Conservation (phyloP, 2,797 vertebrate species). For the Fistularia commersonii region DNA sequence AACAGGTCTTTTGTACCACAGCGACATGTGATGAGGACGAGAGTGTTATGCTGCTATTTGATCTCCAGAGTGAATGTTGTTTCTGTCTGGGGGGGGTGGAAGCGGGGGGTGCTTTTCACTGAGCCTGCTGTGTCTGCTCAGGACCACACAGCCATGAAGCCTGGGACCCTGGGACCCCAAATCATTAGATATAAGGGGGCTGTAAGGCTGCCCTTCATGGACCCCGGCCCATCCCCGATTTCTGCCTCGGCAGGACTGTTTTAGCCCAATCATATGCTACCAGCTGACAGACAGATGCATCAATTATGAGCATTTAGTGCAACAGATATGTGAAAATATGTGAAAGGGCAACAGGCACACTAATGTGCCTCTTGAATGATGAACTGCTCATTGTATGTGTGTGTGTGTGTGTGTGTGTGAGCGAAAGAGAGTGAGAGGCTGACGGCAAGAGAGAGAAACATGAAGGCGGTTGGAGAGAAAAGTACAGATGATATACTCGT, state of each 20-base stretch:
- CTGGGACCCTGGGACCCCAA: constrained; percentile 56
- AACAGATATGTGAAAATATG: constrained; percentile 75
- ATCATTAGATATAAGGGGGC: constrained; percentile 65
- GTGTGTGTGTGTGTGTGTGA: constrained; percentile 15
- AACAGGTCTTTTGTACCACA: constrained; percentile 58
- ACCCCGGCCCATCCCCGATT: constrained; percentile 8
- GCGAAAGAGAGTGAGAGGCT: neutral
- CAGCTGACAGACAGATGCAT: constrained; percentile 88
- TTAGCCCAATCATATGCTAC: constrained; percentile 82
- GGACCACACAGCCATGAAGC: constrained; percentile 65
- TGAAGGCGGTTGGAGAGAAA: neutral
- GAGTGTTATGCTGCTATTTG: constrained; percentile 62
- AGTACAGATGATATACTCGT: no score
- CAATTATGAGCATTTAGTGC: constrained; percentile 88
- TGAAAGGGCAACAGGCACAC: constrained; percentile 79
- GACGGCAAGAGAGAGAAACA: neutral
- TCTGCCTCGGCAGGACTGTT: constrained; percentile 42
- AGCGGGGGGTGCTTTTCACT: constrained; percentile 43
- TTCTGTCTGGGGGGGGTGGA: constrained; percentile 49
- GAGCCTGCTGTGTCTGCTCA: constrained; percentile 62
- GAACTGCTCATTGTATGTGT: constrained; percentile 44
- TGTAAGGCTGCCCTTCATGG: constrained; percentile 42
- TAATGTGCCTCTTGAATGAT: constrained; percentile 53
- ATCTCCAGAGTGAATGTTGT: constrained; percentile 67
- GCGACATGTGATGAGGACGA: constrained; percentile 39